Conservation (phyloP, 2,113 vertebrate genomes). For the Oryzias javanicus region DNA sequence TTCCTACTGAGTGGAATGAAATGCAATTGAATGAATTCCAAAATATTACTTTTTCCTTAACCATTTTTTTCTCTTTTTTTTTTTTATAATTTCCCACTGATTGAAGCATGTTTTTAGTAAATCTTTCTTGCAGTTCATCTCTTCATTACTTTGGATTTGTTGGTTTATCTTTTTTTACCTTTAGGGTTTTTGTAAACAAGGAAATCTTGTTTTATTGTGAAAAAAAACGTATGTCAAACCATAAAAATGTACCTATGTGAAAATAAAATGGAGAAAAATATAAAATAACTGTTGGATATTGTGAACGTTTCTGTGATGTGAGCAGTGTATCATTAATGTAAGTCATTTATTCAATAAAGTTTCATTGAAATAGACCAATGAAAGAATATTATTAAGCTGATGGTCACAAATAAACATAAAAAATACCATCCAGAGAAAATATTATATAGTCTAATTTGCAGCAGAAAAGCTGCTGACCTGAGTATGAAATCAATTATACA, state of each 20-base stretch:
- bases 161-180: not conserved
- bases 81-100: not conserved
- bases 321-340: slow-evolving; percentile 49
- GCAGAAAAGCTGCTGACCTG: slow-evolving; percentile 67
- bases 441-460: slow-evolving; percentile 31
- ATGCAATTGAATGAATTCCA: too few species aligned
- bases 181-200: slow-evolving; percentile 1
- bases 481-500: slow-evolving; percentile 71
- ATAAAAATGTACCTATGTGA: slow-evolving; percentile 25
- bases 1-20: too few species aligned
- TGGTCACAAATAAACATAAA: slow-evolving; percentile 17
- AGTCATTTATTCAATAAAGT: slow-evolving; percentile 48
- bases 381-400: slow-evolving; percentile 22
- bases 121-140: not conserved
- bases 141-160: not conserved
- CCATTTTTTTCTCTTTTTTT: not conserved
- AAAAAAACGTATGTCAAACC: slow-evolving; percentile 2
- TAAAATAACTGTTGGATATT: slow-evolving; percentile 24
- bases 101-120: not conserved
- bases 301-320: slow-evolving; percentile 13
- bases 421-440: slow-evolving; percentile 26
- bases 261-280: slow-evolving; percentile 20
- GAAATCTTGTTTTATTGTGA: slow-evolving; percentile 22
- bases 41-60: not conserved
- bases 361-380: slow-evolving; percentile 13